Conservation (phyloP, 2,797 vertebrate genomes). For the Aselliscus stoliczkanus region DNA sequence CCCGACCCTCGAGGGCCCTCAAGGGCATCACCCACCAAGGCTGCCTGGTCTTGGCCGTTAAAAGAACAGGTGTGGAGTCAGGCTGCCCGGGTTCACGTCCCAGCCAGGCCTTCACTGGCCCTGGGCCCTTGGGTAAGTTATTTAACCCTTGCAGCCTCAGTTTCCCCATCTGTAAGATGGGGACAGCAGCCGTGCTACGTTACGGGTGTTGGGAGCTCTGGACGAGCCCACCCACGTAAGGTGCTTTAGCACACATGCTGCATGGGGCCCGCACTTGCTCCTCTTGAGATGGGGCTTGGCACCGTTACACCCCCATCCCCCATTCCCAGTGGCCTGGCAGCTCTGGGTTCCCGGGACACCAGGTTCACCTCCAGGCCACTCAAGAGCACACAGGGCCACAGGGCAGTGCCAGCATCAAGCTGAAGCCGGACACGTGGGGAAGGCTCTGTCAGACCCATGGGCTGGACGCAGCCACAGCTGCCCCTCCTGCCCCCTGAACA, state of each 20-base stretch:
- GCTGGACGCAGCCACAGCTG: neutral
- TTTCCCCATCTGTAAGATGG: neutral
- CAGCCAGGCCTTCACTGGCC: neutral
- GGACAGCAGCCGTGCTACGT: neutral
- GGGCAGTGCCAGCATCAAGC: too few species aligned
- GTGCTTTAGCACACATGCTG: neutral
- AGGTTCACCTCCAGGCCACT: neutral
- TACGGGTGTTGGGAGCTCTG: neutral
- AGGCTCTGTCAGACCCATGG: neutral
- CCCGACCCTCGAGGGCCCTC: neutral
- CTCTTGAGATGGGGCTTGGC: neutral
- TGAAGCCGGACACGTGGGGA: neutral
- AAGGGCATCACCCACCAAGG: fast-evolving
- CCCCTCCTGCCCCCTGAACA: neutral
- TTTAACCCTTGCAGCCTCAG: neutral
- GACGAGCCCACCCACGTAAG: neutral
- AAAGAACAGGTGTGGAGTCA: neutral
- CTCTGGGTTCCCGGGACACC: neutral
- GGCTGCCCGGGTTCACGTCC: neutral
- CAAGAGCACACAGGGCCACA: neutral
- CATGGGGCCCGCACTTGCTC: neutral
- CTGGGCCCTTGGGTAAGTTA: neutral
- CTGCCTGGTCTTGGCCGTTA: neutral
- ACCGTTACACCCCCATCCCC: too few species aligned
- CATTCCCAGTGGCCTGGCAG: too few species aligned